phyloP scores from a whole-genome alignment of 92 coral and sea anemone genomes.

The Montipora capitata region DNA sequence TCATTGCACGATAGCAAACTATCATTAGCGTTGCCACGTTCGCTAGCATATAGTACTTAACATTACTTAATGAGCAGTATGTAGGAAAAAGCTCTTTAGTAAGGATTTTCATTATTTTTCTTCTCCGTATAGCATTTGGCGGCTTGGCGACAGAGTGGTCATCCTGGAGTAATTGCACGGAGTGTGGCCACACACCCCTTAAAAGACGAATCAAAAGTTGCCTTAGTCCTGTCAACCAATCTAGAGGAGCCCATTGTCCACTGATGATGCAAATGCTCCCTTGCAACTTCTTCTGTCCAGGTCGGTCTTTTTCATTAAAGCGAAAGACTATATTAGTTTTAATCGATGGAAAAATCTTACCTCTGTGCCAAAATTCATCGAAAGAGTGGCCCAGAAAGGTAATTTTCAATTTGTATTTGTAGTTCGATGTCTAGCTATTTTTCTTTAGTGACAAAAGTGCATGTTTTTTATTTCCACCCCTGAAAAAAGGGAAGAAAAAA shows the following conservation, averaged over 20 bases:
- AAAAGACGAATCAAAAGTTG: conserved; percentile 60
- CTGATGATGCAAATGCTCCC: conserved; percentile 51
- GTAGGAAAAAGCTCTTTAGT: background rate
- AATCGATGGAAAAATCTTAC: no score
- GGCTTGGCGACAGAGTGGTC: conserved; percentile 81
- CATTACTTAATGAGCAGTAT: no score
- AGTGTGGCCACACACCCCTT: conserved; percentile 69
- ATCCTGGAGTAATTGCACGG: conserved; percentile 79
- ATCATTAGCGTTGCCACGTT: no score
- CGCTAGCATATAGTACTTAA: no score
- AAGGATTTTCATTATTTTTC: background rate
- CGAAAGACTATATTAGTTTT: background rate
- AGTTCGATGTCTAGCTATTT: no score
- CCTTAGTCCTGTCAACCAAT: conserved; percentile 56
- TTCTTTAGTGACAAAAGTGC: no score
- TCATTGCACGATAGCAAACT: no score
- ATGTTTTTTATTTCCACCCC: no score
- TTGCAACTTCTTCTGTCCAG: conserved; percentile 78
- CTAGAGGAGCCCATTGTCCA: conserved; percentile 79
- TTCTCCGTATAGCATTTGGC: conserved; percentile 56
- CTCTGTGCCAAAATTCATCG: background rate
- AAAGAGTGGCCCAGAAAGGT: background rate
- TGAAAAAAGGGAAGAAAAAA: no score
- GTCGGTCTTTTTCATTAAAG: conserved; percentile 23
- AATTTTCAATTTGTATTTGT: no score